Conservation (phyloP, 2,888 invertebrate species). For the Mactromeris polynyma region DNA sequence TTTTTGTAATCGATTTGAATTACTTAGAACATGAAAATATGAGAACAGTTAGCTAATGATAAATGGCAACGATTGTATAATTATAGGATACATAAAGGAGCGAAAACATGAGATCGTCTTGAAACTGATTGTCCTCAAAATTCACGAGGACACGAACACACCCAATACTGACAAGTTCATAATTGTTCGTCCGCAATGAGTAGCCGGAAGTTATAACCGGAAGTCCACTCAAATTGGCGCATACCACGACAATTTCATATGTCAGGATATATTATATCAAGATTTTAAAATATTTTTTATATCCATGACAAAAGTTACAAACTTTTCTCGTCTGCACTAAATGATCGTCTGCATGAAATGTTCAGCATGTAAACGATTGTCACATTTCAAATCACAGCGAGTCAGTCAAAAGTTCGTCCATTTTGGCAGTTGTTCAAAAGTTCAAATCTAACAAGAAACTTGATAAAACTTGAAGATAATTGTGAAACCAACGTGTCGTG, state of each 20-base stretch:
- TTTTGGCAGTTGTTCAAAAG: constrained; percentile 18
- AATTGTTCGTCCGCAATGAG: neutral
- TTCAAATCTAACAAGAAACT: constrained; percentile 7
- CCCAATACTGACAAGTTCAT: constrained; percentile 21
- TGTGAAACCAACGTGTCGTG: constrained; percentile 9
- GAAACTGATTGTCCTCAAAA: constrained; percentile 57
- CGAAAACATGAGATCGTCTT: constrained; percentile 48
- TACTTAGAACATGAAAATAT: neutral
- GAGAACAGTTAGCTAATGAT: neutral
- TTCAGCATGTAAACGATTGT: neutral
- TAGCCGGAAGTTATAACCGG: constrained; percentile 7
- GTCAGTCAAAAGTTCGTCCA: neutral
- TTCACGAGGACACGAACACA: constrained; percentile 24
- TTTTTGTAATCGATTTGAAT: neutral
- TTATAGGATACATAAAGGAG: neutral
- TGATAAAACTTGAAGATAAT: neutral
- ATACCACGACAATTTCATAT: neutral
- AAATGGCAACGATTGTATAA: neutral
- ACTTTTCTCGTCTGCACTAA: neutral
- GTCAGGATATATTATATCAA: neutral
- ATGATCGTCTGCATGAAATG: constrained; percentile 2
- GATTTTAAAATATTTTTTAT: neutral
- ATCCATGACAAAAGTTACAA: neutral
- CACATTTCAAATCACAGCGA: neutral
- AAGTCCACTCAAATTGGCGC: neutral